A percentile compares a stretch with the other conserved stretches of the same genome.
Conservation (phyloP, 2,797 vertebrate genomes). For the Lycodopsis pacificus region DNA sequence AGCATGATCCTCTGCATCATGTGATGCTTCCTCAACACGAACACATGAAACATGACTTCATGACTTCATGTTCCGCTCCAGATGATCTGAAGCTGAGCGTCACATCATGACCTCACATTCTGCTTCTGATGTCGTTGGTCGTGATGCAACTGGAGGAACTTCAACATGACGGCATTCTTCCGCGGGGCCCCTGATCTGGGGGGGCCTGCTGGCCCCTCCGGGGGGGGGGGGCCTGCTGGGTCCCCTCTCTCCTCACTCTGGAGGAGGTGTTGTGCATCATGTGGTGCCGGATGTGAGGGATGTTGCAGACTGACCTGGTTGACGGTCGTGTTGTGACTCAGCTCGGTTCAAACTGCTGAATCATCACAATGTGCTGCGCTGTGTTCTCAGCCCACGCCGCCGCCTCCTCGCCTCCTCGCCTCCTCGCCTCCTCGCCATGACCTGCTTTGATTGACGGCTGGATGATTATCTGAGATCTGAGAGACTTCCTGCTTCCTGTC, state of each 20-base stretch:
- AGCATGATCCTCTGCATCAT: too few species aligned
- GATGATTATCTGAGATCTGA: neutral
- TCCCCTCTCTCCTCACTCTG: neutral
- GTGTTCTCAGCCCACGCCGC: neutral
- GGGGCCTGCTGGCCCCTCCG: too few species aligned
- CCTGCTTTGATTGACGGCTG: neutral
- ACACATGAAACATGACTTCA: too few species aligned
- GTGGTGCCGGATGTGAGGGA: neutral
- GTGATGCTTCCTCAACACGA: too few species aligned
- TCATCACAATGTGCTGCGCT: neutral
- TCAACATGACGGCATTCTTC: neutral
- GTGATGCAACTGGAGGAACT: too few species aligned
- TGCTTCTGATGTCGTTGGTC: too few species aligned
- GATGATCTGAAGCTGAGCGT: too few species aligned
- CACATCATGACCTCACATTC: too few species aligned
- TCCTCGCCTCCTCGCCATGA: neutral
- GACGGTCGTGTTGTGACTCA: conserved; percentile 1
- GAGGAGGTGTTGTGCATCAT: neutral
- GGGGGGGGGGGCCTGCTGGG: too few species aligned
- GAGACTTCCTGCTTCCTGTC: neutral
- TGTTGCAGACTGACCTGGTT: neutral
- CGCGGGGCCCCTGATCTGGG: neutral
- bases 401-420: neutral
- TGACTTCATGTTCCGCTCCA: too few species aligned
- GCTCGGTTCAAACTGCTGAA: neutral